Conservation (phyloP, 1,140 invertebrate species). For the Trachelipus rathkii region DNA sequence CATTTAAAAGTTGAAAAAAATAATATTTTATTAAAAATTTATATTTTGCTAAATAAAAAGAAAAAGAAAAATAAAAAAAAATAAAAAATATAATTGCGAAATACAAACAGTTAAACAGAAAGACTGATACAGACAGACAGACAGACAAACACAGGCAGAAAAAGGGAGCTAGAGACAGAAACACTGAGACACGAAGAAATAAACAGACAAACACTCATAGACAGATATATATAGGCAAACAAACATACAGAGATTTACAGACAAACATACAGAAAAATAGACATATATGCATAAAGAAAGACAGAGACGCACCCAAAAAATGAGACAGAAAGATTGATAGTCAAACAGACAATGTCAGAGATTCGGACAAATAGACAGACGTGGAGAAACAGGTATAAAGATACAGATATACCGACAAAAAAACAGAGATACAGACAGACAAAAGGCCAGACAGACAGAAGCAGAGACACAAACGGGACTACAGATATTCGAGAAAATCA, state of each 20-base stretch:
- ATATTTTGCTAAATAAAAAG: no score
- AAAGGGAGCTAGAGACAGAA: slow-evolving; percentile 10
- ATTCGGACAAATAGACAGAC: slow-evolving; percentile 23
- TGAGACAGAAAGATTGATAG: neutral
- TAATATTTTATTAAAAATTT: no score
- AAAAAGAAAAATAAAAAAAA: no score
- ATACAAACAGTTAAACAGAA: neutral
- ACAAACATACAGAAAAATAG: slow-evolving; percentile 32
- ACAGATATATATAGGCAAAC: neutral
- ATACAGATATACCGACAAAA: neutral
- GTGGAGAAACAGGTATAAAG: neutral
- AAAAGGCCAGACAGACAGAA: no score
- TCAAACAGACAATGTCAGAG: slow-evolving; percentile 9
- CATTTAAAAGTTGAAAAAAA: no score
- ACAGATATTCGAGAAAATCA: no score
- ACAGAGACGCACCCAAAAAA: neutral
- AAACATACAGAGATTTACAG: slow-evolving; percentile 32
- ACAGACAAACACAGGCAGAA: neutral
- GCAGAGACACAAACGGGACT: no score
- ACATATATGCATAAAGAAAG: slow-evolving; percentile 23
- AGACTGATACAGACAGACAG: neutral
- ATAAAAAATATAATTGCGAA: no score
- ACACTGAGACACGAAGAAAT: neutral
- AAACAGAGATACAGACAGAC: no score
- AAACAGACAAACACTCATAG: neutral